Conservation (phyloP, 92 coral and sea anemone genomes). For the Palythoa grandiflora region DNA sequence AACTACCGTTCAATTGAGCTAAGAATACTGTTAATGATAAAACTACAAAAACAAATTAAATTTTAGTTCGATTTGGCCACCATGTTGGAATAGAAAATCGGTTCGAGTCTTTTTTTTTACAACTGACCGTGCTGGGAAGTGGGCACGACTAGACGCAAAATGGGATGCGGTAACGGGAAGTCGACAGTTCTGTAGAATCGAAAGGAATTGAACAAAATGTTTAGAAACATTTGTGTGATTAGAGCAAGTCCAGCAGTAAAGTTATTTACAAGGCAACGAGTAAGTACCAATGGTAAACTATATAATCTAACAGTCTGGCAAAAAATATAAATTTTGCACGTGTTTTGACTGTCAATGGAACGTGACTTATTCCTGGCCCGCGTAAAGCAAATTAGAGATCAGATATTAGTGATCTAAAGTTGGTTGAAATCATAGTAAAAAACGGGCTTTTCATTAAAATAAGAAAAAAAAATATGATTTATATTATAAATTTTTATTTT, state of each 20-base stretch:
- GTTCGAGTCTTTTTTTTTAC: not conserved
- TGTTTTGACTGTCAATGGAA: not conserved
- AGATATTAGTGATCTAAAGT: too few relatives aligned
- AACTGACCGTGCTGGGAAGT: not conserved
- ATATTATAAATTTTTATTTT: too few relatives aligned
- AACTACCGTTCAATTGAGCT: not conserved
- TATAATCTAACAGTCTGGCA: not conserved
- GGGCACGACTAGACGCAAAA: conserved; percentile 1
- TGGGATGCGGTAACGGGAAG: not conserved
- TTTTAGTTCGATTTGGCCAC: not conserved
- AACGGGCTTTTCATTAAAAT: too few relatives aligned
- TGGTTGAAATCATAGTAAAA: too few relatives aligned
- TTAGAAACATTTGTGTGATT: not conserved
- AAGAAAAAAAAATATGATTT: too few relatives aligned
- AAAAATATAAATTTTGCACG: too few relatives aligned
- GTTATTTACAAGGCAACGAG: conserved; percentile 6
- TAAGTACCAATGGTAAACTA: not conserved
- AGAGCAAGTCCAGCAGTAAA: not conserved
- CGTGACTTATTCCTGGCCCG: not conserved
- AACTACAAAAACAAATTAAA: not conserved
- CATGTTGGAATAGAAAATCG: not conserved
- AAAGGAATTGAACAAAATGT: not conserved
- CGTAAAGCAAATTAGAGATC: not conserved
- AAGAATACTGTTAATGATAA: not conserved
- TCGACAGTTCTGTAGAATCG: too few relatives aligned